A percentile compares a stretch with the other conserved stretches of the same genome.
Conservation (phyloP, 2,888 invertebrate genomes). For the Agrochola circellaris region DNA sequence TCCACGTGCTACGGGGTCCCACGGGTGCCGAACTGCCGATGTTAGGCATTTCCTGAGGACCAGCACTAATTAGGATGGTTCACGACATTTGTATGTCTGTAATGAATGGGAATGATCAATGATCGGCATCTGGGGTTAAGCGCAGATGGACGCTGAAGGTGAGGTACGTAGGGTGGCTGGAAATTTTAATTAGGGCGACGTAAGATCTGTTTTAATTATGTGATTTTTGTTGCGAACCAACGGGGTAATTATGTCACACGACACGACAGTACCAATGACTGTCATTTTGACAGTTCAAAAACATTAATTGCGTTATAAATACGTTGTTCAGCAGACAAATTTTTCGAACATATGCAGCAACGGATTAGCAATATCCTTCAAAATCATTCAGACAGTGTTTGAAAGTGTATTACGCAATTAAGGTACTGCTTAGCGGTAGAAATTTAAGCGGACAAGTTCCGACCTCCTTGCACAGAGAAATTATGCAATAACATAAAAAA, state of each 20-base stretch:
- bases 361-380: too few relatives aligned
- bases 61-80: conserved; percentile 75
- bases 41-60: conserved; percentile 76
- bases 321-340: too few relatives aligned
- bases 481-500: background rate
- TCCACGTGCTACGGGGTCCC: conserved; percentile 84
- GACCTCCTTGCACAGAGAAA: background rate
- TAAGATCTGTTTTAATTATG: background rate
- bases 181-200: conserved; percentile 42
- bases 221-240: background rate
- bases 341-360: too few relatives aligned
- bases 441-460: background rate
- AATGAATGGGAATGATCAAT: conserved; percentile 59
- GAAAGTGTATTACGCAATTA: too few relatives aligned
- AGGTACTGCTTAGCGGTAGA: too few relatives aligned
- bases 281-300: too few relatives aligned
- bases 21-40: conserved; percentile 76
- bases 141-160: conserved; percentile 58
- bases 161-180: background rate
- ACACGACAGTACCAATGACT: too few relatives aligned
- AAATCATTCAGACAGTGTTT: too few relatives aligned
- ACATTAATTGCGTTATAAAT: too few relatives aligned
- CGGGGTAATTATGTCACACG: too few relatives aligned
- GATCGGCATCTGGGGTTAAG: conserved; percentile 58
- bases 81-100: conserved; percentile 72